Conservation (phyloP, 2,113 vertebrate genomes). For the Bos indicus region DNA sequence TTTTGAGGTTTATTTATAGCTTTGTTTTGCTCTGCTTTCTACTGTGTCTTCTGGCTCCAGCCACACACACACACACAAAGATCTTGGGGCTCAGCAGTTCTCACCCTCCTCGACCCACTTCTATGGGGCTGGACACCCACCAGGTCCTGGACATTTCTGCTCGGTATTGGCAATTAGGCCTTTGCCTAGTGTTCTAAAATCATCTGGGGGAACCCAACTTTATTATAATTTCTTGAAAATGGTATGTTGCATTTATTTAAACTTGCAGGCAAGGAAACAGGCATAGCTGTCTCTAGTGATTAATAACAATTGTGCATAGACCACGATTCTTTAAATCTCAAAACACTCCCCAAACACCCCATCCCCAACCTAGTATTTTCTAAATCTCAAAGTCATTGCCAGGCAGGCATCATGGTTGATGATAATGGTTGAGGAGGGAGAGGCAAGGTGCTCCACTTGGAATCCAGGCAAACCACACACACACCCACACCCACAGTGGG, state of each 20-base stretch:
- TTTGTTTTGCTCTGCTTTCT: background rate
- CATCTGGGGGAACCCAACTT: background rate
- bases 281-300: background rate
- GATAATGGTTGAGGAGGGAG: background rate
- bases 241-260: constrained; percentile 1
- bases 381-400: constrained; percentile 11
- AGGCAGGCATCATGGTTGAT: background rate
- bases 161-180: background rate
- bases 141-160: background rate
- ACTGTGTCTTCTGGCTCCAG: background rate
- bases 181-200: constrained; percentile 21
- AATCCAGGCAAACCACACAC: background rate
- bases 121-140: background rate
- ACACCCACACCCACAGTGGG: background rate
- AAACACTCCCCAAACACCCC: background rate
- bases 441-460: background rate
- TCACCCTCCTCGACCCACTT: background rate
- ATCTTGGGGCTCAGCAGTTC: background rate
- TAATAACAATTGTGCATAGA: background rate
- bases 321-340: constrained; percentile 10
- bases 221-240: constrained; percentile 29
- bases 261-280: background rate
- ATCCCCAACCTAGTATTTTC: background rate
- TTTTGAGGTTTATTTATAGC: background rate
- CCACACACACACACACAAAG: background rate